Evolutionary conservation across 2,797 vertebrate species (phyloP).

Genomic region (Gymnoscopelus braueri): DNA sequence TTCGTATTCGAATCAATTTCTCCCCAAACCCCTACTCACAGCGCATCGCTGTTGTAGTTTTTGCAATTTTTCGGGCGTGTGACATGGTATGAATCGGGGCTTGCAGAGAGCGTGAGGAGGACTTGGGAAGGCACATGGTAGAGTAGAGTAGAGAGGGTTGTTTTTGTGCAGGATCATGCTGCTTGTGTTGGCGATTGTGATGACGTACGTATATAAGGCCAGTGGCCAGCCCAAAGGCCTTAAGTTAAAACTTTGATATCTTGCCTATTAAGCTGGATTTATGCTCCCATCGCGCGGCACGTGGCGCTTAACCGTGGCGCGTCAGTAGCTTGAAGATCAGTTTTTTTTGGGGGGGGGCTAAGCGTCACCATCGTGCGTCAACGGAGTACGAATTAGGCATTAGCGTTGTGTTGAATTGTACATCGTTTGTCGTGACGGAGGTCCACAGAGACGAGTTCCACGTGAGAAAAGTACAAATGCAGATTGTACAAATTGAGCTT

Average conservation of each 20-base stretch:
- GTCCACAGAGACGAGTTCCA: constrained; percentile 31
- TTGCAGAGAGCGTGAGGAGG: constrained; percentile 9
- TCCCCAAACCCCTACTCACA: no score
- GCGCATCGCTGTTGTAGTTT: no score
- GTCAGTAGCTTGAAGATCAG: no score
- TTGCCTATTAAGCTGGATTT: no score
- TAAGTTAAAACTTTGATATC: not conserved
- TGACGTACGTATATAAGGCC: constrained; percentile 48
- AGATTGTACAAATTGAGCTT: constrained; percentile 54
- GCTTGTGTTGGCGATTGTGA: constrained; percentile 62
- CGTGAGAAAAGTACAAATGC: constrained; percentile 5
- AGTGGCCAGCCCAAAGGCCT: constrained; percentile 55
- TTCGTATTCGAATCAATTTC: no score
- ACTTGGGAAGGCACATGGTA: constrained; percentile 44
- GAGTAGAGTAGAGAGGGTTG: constrained; percentile 38
- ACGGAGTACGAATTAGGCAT: no score
- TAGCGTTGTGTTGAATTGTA: no score
- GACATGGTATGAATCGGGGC: constrained; percentile 3
- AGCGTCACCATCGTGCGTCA: no score
- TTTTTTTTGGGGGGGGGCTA: no score
- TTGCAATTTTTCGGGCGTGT: not conserved
- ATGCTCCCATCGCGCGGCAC: no score
- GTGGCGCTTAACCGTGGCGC: no score
- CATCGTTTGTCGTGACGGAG: constrained; percentile 16
- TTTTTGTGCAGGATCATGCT: constrained; percentile 63